phyloP scores from a whole-genome alignment of 2,888 invertebrate genomes.

The Bembecia ichneumoniformis region DNA sequence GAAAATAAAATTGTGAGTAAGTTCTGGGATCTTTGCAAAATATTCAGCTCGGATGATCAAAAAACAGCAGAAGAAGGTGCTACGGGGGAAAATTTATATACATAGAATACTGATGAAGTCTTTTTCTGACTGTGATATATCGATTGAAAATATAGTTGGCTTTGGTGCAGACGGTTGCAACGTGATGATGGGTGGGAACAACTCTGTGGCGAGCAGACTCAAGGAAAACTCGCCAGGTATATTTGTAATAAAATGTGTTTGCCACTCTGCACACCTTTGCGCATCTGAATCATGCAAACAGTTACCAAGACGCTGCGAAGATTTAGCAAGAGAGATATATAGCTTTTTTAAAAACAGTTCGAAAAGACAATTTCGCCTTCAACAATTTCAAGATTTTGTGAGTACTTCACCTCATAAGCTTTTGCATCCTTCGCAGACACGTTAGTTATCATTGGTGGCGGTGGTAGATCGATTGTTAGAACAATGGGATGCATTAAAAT shows the following conservation, averaged over 20 bases:
- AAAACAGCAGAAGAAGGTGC: too few relatives aligned
- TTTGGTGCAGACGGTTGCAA: slow-evolving; percentile 10
- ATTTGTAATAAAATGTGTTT: slow-evolving; percentile 9
- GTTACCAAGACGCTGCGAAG: slow-evolving; percentile 9
- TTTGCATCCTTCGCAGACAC: slow-evolving; percentile 6
- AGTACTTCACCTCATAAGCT: slow-evolving; percentile 6
- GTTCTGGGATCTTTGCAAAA: too few relatives aligned
- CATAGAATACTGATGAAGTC: too few relatives aligned
- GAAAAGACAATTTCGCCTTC: slow-evolving; percentile 12
- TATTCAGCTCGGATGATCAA: too few relatives aligned
- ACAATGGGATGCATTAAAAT: slow-evolving; percentile 5
- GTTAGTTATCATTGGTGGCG: slow-evolving; percentile 4
- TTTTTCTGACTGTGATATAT: too few relatives aligned
- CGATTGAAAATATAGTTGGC: slow-evolving; percentile 9
- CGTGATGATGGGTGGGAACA: slow-evolving; percentile 9
- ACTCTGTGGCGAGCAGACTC: slow-evolving; percentile 9
- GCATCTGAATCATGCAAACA: slow-evolving; percentile 8
- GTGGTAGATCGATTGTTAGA: slow-evolving; percentile 5
- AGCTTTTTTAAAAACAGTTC: slow-evolving; percentile 9
- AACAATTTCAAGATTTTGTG: slow-evolving; percentile 11
- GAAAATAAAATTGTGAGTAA: too few relatives aligned
- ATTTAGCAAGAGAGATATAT: slow-evolving; percentile 10
- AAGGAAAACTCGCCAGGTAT: slow-evolving; percentile 8
- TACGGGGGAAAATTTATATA: too few relatives aligned
- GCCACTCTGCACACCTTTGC: slow-evolving; percentile 9